Evolutionary conservation across 2,797 vertebrate genomes (phyloP).

Genomic region (Hippoglossus hippoglossus): DNA sequence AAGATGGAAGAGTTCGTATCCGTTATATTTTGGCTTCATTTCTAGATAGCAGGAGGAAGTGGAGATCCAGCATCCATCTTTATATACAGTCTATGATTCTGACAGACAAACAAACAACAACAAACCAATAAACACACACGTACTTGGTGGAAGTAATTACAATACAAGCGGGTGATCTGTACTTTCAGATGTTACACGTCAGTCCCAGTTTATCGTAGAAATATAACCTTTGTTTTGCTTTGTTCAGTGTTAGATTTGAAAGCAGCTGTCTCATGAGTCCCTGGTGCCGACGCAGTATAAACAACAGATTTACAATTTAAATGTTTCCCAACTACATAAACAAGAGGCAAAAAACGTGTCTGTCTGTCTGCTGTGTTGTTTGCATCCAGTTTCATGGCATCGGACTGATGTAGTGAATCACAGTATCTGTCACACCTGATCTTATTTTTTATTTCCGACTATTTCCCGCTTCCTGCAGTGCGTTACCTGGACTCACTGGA

Average conservation of each 20-base stretch:
- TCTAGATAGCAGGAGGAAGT: too few relatives aligned
- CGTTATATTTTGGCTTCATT: too few relatives aligned
- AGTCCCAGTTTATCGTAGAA: neutral
- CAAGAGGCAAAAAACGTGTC: too few relatives aligned
- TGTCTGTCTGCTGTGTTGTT: too few relatives aligned
- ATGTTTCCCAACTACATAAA: neutral
- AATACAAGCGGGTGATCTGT: neutral
- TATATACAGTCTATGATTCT: too few relatives aligned
- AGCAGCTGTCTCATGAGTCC: neutral
- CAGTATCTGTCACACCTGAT: conserved; percentile 9
- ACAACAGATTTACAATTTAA: neutral
- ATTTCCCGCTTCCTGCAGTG: conserved; percentile 60
- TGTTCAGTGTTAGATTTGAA: neutral
- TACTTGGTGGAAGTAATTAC: too few relatives aligned
- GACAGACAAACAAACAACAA: too few relatives aligned
- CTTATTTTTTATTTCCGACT: conserved; percentile 14
- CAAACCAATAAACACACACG: too few relatives aligned
- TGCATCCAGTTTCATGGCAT: too few relatives aligned
- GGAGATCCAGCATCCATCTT: too few relatives aligned
- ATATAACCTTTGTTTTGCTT: neutral
- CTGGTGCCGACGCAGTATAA: neutral
- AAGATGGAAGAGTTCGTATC: too few relatives aligned
- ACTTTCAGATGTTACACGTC: neutral
- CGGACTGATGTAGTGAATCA: neutral
- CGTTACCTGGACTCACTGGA: conserved; percentile 83